Conservation (phyloP, 2,797 vertebrate species). For the Chaetodon trifasciatus region DNA sequence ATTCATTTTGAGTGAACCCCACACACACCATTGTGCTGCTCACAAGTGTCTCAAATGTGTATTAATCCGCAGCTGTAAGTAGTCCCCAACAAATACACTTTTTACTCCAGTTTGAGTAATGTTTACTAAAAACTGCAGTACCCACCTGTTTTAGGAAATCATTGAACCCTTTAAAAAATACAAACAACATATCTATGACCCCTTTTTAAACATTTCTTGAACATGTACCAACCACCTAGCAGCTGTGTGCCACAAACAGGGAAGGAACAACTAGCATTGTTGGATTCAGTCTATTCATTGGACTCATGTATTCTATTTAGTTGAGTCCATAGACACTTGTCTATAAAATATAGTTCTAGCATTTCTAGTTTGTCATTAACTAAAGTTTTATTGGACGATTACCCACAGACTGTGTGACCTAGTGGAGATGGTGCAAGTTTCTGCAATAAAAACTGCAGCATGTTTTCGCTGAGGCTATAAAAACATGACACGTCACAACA, state of each 20-base stretch:
- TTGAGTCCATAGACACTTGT: neutral
- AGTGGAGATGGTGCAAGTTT: neutral
- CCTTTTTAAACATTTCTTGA: neutral
- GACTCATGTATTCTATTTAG: neutral
- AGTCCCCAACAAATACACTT: neutral
- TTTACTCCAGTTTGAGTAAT: neutral
- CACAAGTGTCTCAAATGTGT: neutral
- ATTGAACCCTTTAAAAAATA: neutral
- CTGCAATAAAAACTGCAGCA: conserved; percentile 21
- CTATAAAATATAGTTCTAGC: conserved; percentile 33
- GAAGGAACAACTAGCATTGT: neutral
- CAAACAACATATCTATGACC: neutral
- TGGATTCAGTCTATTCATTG: neutral
- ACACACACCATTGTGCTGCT: neutral
- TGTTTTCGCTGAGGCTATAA: conserved; percentile 23
- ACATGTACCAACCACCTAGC: neutral
- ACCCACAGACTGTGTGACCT: conserved; percentile 10
- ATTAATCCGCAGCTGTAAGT: neutral
- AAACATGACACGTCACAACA: conserved; percentile 1
- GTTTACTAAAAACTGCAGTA: neutral
- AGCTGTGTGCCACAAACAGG: neutral
- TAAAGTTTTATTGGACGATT: conserved; percentile 11
- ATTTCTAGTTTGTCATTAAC: conserved; percentile 70
- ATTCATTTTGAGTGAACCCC: neutral
- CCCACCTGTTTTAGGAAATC: neutral